Conservation (phyloP, 1,140 invertebrate species). For the Armadillidium nasatum region DNA sequence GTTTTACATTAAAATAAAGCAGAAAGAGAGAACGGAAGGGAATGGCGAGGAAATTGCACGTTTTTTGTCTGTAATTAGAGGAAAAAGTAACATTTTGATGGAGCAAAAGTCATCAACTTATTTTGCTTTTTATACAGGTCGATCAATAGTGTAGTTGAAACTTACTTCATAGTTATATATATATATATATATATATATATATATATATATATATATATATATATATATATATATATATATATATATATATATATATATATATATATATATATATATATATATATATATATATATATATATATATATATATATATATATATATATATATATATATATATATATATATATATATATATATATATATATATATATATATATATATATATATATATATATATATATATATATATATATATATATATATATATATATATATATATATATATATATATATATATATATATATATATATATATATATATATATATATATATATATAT, state of each 20-base stretch:
- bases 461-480: not conserved
- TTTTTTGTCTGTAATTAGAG: no score
- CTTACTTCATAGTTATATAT: not conserved
- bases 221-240: conserved; percentile 11
- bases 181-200: conserved; percentile 9
- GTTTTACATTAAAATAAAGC: no score
- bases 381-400: conserved; percentile 7
- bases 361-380: conserved; percentile 4
- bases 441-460: conserved; percentile 2
- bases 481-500: conserved; percentile 7
- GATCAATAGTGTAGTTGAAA: no score
- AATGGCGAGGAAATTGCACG: no score
- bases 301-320: no score
- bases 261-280: not conserved
- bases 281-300: not conserved
- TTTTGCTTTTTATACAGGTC: no score
- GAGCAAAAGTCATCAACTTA: no score
- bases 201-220: conserved; percentile 9
- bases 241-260: not conserved
- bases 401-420: conserved; percentile 3
- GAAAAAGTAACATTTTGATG: no score
- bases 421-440: conserved; percentile 13
- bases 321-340: no score
- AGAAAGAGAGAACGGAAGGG: no score
- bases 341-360: no score